Percentiles rank a stretch among this genome's conserved stretches.
These are phyloP conservation scores for Dunckerocampus dactyliophorus DNA, from an alignment of 2,113 vertebrate species.

Conservation along the genomic window DNA sequence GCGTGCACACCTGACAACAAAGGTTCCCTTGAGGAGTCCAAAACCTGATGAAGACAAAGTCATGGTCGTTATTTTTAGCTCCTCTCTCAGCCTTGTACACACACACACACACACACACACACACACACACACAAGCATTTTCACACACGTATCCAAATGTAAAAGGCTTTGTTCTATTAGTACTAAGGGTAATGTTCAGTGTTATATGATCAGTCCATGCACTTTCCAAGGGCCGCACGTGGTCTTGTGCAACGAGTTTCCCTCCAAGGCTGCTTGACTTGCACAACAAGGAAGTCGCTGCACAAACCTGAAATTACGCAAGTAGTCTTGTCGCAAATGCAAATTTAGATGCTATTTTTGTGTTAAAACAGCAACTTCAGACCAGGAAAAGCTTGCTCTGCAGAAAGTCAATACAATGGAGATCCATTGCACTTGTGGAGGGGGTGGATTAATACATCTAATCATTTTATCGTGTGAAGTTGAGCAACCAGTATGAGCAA, in stretches of 20 bases:
- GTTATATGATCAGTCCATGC: neutral
- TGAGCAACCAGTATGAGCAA: neutral
- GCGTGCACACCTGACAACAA: conserved; percentile 80
- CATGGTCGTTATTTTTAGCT: conserved; percentile 41
- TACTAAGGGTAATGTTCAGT: too few relatives aligned
- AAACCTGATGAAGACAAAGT: conserved; percentile 78
- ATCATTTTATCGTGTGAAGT: neutral
- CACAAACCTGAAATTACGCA: neutral
- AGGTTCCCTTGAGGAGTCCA: conserved; percentile 80
- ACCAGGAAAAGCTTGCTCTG: neutral
- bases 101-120: neutral
- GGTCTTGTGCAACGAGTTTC: neutral
- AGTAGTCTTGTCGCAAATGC: neutral
- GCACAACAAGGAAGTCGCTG: neutral
- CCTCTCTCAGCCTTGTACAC: neutral
- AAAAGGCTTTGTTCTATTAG: too few relatives aligned
- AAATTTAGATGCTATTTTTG: neutral
- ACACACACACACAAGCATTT: neutral
- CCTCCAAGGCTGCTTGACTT: neutral
- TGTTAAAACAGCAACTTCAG: neutral
- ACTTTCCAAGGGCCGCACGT: neutral
- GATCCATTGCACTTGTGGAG: too few relatives aligned
- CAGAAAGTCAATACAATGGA: too few relatives aligned
- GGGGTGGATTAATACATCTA: neutral
- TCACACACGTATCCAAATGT: neutral